Conservation (phyloP, 2,113 vertebrate genomes). For the Poecilia latipinna region DNA sequence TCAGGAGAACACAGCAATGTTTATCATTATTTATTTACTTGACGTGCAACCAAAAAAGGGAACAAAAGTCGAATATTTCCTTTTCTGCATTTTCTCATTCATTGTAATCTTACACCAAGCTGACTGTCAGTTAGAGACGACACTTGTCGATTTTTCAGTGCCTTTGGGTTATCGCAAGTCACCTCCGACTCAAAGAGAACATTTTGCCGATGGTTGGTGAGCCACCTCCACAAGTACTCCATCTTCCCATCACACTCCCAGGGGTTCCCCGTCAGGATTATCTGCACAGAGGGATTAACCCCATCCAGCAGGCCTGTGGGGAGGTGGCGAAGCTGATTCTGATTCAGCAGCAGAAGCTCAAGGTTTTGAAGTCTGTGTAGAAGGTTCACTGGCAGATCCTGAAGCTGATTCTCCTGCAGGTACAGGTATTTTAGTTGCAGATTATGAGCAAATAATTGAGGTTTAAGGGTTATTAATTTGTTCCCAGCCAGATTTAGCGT, state of each 20-base stretch:
- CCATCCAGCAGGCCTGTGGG: constrained; percentile 62
- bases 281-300: constrained; percentile 49
- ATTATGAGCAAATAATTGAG: constrained; percentile 60
- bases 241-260: constrained; percentile 82
- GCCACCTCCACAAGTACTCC: constrained; percentile 73
- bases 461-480: constrained; percentile 61
- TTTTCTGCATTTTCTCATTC: neutral
- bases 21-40: neutral
- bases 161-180: constrained; percentile 67
- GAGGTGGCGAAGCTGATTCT: constrained; percentile 75
- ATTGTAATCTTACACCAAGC: constrained; percentile 27
- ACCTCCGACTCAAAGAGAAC: constrained; percentile 56
- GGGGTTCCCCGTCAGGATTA: constrained; percentile 81
- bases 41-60: neutral
- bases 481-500: constrained; percentile 81
- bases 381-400: constrained; percentile 50
- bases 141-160: constrained; percentile 44
- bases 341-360: constrained; percentile 78
- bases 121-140: constrained; percentile 32
- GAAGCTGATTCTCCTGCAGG: constrained; percentile 80
- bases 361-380: constrained; percentile 74
- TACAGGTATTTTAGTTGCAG: constrained; percentile 76
- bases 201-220: constrained; percentile 35
- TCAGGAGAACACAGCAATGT: neutral
- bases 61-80: neutral